Evolutionary conservation across 2,113 vertebrate species (phyloP), one percentile per base, ranked within the genome.

Genomic region (Tylochromis polylepis): DNA sequence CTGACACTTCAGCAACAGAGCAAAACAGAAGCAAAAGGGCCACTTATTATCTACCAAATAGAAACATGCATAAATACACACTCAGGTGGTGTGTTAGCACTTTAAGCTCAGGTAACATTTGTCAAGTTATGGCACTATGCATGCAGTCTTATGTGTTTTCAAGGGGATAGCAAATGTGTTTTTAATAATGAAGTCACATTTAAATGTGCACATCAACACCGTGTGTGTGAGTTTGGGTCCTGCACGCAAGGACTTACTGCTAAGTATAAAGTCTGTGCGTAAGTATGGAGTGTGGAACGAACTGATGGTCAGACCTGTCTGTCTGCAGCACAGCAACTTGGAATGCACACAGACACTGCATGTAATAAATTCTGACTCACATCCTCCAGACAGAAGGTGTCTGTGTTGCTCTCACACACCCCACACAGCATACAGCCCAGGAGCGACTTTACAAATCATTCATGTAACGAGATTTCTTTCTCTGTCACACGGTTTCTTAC

Each of bases 371-470:
- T 3, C 62, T 56, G 79, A 86, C 43, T 16, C 81, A 70, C 27
- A 82, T 58, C 56, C 83, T 86, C 16, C 41, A 79, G 60, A 79
- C 57, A 79, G 51, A 82, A 79, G 55, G 22, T 41, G 70, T 58
- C 80, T n/a, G 29, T 82, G 57, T 90, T 72, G 67, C 29, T 62
- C 43, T 57, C 56, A 75, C 7, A 53, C 4, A 3, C 51, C 36
- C 18, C 49, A 49, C 78, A 87, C 87, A 83, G 22, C 49, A 46
- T 53, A 53, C 46, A 77, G 72, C 72, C 72, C 59, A 77, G 83
- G 55, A 79, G 67, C 11, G 24, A 31, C 82, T 84, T 86, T 88
- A 87, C 67, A 89, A 93, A 92, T 60, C 87, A 87, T 88, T 94
- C 87, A 91, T 84, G 34, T 59, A 55, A 83, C 82, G 77, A 87